A percentile compares a stretch with the other conserved stretches of the same genome.
Evolutionary conservation across 1,140 invertebrate genomes (phyloP).

Genomic region (Bemisia tabaci): DNA sequence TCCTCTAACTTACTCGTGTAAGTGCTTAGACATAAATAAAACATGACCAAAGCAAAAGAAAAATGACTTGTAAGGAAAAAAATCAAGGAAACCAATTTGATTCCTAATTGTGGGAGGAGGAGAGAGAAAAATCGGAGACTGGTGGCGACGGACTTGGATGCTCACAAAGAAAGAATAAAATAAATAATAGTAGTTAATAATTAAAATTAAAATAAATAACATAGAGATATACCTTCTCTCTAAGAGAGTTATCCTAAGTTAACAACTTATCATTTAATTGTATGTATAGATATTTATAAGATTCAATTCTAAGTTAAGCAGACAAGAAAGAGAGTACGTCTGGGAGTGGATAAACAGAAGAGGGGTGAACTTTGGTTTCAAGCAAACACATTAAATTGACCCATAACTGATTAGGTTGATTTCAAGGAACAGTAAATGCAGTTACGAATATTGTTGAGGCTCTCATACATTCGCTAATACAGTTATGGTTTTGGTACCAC

Average conservation of each 20-base stretch:
- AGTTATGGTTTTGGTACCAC: no score
- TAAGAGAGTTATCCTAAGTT: neutral
- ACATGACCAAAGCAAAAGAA: neutral
- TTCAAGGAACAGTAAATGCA: no score
- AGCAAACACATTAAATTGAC: no score
- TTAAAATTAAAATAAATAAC: conserved; percentile 1
- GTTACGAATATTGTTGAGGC: no score
- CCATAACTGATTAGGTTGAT: no score
- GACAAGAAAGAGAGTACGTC: neutral
- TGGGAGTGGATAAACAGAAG: no score
- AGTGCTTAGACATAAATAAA: neutral
- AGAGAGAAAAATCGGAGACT: neutral
- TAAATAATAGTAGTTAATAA: neutral
- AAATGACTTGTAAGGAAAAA: neutral
- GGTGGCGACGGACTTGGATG: neutral
- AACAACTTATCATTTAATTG: neutral
- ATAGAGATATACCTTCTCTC: neutral
- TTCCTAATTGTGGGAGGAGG: neutral
- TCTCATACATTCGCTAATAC: no score
- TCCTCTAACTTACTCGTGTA: neutral
- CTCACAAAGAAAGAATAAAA: neutral
- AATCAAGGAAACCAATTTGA: neutral
- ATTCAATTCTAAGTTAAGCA: neutral
- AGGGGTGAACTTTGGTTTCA: no score
- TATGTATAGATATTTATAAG: neutral